phyloP scores from a whole-genome alignment of 1,140 invertebrate species.

The Tyrophagus putrescentiae region DNA sequence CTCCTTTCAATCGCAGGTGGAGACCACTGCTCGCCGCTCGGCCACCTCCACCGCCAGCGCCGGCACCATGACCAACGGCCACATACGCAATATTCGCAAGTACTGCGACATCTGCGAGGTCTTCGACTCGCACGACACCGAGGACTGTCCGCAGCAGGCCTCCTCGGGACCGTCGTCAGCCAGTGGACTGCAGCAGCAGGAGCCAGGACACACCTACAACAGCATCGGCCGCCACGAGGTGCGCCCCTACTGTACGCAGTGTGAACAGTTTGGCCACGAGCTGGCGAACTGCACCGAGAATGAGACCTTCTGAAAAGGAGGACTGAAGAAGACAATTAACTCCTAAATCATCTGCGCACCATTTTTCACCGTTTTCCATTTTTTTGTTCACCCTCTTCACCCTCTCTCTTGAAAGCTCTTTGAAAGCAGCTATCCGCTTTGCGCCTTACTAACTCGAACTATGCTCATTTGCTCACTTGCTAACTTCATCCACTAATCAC shows the following conservation, averaged over 20 bases:
- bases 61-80: conserved; percentile 3
- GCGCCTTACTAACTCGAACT: too few species aligned
- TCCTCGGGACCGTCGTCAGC: conserved; percentile 31
- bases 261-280: conserved; percentile 73
- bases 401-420: too few species aligned
- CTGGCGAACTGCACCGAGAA: conserved; percentile 61
- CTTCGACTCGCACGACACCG: conserved; percentile 90
- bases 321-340: too few species aligned
- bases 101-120: conserved; percentile 96
- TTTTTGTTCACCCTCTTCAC: too few species aligned
- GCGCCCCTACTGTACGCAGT: conserved; percentile 75
- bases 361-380: too few species aligned
- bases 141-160: conserved; percentile 80
- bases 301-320: conserved; percentile 52
- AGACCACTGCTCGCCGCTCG: not conserved
- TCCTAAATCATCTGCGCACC: too few species aligned
- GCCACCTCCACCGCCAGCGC: not conserved
- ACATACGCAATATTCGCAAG: conserved; percentile 47
- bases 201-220: conserved; percentile 35
- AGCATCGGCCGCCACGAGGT: conserved; percentile 40
- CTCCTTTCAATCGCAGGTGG: not conserved
- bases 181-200: conserved; percentile 30
- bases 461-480: too few species aligned
- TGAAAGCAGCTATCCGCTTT: too few species aligned
- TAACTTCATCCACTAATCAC: too few species aligned